These are phyloP conservation scores for Nebria brevicollis DNA, from an alignment of 2,888 invertebrate species.

Conservation along the genomic window DNA sequence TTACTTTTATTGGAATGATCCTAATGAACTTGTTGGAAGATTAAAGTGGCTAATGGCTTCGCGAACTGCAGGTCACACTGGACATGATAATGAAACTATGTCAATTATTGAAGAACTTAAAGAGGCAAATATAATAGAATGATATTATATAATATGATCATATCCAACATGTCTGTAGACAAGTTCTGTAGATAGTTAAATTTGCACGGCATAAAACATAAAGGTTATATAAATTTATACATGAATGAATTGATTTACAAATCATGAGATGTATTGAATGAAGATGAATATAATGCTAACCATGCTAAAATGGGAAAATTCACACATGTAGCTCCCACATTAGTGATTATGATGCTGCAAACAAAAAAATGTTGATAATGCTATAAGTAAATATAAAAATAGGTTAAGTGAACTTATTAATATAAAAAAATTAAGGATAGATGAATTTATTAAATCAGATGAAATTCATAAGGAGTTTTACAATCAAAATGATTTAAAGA, in stretches of 20 bases:
- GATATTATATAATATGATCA: too few species aligned
- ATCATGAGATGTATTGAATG: conserved; percentile 9
- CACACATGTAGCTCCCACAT: background rate
- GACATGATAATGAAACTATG: conserved; percentile 4
- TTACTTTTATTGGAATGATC: too few species aligned
- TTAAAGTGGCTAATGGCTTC: too few species aligned
- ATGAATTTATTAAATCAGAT: too few species aligned
- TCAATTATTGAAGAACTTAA: conserved; percentile 3
- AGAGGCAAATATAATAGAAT: conserved; percentile 3
- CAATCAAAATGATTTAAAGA: too few species aligned
- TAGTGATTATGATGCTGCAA: background rate
- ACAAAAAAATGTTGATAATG: background rate
- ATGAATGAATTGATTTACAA: background rate
- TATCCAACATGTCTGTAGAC: too few species aligned
- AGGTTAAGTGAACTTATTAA: too few species aligned
- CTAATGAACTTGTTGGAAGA: too few species aligned
- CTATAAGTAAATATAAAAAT: background rate
- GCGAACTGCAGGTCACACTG: background rate
- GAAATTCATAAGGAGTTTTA: background rate
- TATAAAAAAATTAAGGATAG: background rate
- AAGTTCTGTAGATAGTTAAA: too few species aligned
- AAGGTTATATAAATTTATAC: conserved; percentile 5
- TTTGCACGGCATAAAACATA: too few species aligned
- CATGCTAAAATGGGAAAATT: background rate
- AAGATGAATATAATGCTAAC: background rate